Percentiles rank a stretch among this genome's conserved stretches.
phyloP scores from a whole-genome alignment of 2,797 vertebrate species.

The Apogon hyalosoma region DNA sequence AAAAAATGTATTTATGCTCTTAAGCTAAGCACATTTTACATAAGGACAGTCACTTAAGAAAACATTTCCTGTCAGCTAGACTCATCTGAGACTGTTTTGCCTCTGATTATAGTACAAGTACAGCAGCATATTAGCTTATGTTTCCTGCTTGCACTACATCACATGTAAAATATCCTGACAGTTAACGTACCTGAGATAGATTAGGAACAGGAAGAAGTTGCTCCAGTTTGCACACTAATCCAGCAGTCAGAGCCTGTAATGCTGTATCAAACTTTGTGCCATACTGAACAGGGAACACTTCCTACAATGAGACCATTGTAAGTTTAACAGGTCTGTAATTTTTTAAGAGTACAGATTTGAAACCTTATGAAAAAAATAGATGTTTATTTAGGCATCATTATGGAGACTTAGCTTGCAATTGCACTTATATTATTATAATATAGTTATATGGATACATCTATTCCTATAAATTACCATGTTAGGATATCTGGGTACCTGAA shows the following conservation, averaged over 20 bases:
- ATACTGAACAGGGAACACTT: slow-evolving; percentile 85
- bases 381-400: too few species aligned
- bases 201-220: slow-evolving; percentile 84
- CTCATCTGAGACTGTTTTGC: background rate
- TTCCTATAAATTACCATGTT: background rate
- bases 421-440: background rate
- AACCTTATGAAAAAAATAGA: background rate
- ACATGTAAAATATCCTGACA: background rate
- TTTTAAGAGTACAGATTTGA: background rate
- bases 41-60: too few species aligned
- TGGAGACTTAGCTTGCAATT: background rate
- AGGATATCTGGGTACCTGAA: slow-evolving; percentile 72
- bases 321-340: background rate
- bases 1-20: background rate
- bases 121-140: background rate
- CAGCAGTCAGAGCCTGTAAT: slow-evolving; percentile 86
- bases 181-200: slow-evolving; percentile 76
- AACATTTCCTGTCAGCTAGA: background rate
- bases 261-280: slow-evolving; percentile 84
- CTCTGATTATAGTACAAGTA: too few species aligned
- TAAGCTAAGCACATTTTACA: too few species aligned
- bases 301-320: slow-evolving; percentile 61
- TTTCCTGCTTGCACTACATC: background rate
- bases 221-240: slow-evolving; percentile 87
- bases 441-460: background rate